Base-by-base conservation (phyloP, 2,888 invertebrate species). In the Eupithecia centaureata region DNA sequence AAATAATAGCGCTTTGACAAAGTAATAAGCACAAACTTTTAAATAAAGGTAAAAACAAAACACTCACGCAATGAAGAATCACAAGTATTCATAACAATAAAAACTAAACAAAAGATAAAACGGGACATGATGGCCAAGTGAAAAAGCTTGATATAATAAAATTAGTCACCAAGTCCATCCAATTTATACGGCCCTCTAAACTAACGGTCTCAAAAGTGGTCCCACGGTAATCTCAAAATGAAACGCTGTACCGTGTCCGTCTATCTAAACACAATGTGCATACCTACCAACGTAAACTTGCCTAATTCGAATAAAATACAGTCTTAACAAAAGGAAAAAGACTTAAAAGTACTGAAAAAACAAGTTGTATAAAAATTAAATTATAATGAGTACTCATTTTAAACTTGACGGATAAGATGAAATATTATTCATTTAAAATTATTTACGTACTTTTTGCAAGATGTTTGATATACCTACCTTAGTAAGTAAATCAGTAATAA, bases 51-150 rank as follows among this genome's bases (percentile, higher is more conserved):
- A 60, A 30, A 57, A 32, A n/a, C 3, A 13, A 65, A 61, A 12
- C 22, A 68, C 72, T 70, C n/a, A 74, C 74, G 72, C 33, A 72
- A 69, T 7, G 67, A 70, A 4, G 72, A 63, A 54, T 70, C 65
- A 58, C 68, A 33, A 1, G 30, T 33, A 33, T 62, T 33, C 3
- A 62, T 10, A 54, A 62, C 25, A 12, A 51, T 32, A 27, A 52
- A 62, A 62, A 35, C n/a, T 5, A 62, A 27, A 27, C 51, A 25
- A 22, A 62, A 33, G 13, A 33, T 12, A 7, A 52, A 25, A 32
- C 61, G 30, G 33, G 32, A 52, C 61, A 62, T 62, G 61, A 27
- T 54, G 15, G 12, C 35, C 25, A 5, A 10, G 13, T 5, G 52
- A 33, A 52, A 52, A 52, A 27, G 12, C n/a, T 8, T 25, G n/a